Conservation (phyloP, 1,140 invertebrate genomes). For the Asbolus verrucosus region DNA sequence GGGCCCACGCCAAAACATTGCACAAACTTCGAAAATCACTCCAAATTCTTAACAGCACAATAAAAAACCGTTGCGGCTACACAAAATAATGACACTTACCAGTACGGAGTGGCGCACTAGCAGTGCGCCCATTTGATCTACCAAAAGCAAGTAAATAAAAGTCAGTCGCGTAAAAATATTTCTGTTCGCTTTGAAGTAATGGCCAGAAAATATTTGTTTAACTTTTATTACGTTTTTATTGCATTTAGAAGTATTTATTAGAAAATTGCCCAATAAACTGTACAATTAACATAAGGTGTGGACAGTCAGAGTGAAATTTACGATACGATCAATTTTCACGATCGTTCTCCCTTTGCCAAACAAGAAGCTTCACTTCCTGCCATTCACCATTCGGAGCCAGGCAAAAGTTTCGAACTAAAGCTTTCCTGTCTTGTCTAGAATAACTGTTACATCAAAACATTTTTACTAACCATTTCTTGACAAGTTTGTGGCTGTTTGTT, state of each 20-base stretch:
- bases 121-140: conserved; percentile 14
- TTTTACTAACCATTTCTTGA: conserved; percentile 20
- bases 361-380: conserved; percentile 6
- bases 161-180: conserved; percentile 21
- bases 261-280: conserved; percentile 26
- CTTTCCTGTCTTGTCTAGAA: not conserved
- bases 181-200: conserved; percentile 26
- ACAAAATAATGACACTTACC: conserved; percentile 14
- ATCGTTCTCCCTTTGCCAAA: conserved; percentile 10
- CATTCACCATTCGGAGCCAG: not conserved
- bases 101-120: not conserved
- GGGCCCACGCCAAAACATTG: not conserved
- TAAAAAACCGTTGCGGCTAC: not conserved
- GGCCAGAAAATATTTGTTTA: conserved; percentile 15
- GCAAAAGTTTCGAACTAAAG: not conserved
- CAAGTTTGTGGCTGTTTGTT: conserved; percentile 1
- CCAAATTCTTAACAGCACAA: not conserved
- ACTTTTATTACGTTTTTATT: conserved; percentile 35
- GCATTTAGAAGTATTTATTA: conserved; percentile 17
- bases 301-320: conserved; percentile 2
- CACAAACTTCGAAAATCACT: not conserved
- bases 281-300: conserved; percentile 17
- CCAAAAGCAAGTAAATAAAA: conserved; percentile 20
- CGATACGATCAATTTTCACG: conserved; percentile 19
- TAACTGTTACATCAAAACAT: conserved; percentile 24